Evolutionary conservation across 2,888 invertebrate species (phyloP), one percentile per base, ranked within the genome.

Genomic region (Macropis europaea): DNA sequence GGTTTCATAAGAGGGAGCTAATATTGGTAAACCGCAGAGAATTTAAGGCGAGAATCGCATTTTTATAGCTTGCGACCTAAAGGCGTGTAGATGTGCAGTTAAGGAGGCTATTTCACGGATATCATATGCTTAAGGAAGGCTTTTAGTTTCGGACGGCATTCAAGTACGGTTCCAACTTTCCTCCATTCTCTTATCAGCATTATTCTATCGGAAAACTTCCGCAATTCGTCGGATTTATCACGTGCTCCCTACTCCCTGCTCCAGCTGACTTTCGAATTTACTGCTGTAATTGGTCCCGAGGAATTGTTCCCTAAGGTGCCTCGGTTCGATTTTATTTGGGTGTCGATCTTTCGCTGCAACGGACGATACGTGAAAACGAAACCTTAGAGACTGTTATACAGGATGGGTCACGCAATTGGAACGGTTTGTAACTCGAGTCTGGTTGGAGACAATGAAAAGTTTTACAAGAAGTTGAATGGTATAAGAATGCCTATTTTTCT

Each of bases 141-240:
- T 50, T 28, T 50, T 32, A 43, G 42, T 36, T 22, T 13, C 22
- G 13, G 3, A 15, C 7, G 17, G 22, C 34, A 24, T 72, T 28
- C 40, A 30, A 40, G 54, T 36, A 36, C 22, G 22, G 32, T 5
- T 11, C 45, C n/a, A 67, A 62, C 52, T 61, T 53, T 62, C 43
- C 28, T 13, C 19, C 13, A 7, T 26, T 54, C 28, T 26, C 32
- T 43, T 72, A 72, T 75, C 78, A 59, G 45, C 26, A 17, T 9
- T 26, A 62, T 61, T 61, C 61, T 54, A 78, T 75, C 64, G 61
- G 67, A 26, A 75, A 78, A 78, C 63, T 77, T 78, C 43, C 24
- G 68, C 75, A 59, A 78, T 78, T 75, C 68, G 19, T 38, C 30
- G 34, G 42, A 78, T 77, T 77, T 75, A 77, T 78, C 54, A 43